Base-by-base conservation (phyloP, 2,888 invertebrate genomes). In the Eupithecia vulgata region DNA sequence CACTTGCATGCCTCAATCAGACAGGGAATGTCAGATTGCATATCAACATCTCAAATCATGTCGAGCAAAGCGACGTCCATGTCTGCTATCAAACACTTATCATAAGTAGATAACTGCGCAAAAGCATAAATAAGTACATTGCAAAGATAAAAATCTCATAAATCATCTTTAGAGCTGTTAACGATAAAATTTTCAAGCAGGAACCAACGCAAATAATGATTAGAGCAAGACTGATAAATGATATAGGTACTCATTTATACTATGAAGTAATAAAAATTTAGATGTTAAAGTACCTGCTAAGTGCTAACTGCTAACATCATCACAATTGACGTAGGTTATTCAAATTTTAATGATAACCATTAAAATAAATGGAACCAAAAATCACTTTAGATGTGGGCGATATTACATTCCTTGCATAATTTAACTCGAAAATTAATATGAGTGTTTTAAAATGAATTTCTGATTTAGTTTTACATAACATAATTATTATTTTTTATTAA, bases 41-140 rank as follows among this genome's bases (percentile, higher is more conserved):
- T 70, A 75, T 80, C 80, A 79, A 75, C 80, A 80, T 80, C 80
- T 80, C 78, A 80, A 80, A 76, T 74, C 80, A 79, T 80, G 77
- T 79, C 78, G 40, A 21, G 48, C 52, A 70, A 42, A 37, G 37
- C 45, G 15, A 57, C 57, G 10, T 25, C 13, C 57, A 57, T 57
- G 57, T 57, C 25, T 25, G 12, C 57, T 57, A 57, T 25, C 57
- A 57, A 57, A 57, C 13, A 13, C 25, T 25, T 57, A 57, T 25
- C 12, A 15, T 59, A 34, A 61, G 13, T 8, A 30, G 12, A 25
- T 57, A 57, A 34, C 30, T 61, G 15, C 37, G 37, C 17, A 61
- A 34, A 15, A 30, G 30, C 30, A 21, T 25, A 57, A 57, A 52
- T 4, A 52, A 21, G n/a, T 48, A n/a, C n/a, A 48, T 48, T 6